Evolutionary conservation across 1,140 invertebrate genomes (phyloP), one percentile per base, ranked within the genome.

Genomic region (Drosophila pandora): DNA sequence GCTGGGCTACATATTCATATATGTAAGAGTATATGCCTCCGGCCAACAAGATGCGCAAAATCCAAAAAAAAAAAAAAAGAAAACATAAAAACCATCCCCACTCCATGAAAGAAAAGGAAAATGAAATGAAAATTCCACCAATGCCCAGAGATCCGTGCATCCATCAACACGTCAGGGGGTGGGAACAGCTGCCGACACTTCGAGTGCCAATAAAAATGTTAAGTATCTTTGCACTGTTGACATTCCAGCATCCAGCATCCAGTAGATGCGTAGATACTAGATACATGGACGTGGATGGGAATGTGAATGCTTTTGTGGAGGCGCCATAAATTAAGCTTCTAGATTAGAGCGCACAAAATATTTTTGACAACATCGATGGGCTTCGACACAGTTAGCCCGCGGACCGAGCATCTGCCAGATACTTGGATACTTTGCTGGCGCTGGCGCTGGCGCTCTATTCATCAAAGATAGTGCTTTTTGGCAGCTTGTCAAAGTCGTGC

Each of bases 191-290:
- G 83, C 78, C 78, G 67, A 58, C 76, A 70, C 75, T 73, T 64
- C 73, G 87, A 90, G 88, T 90, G 88, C 82, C 88, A 90, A 90
- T 90, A 90, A 90, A 90, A 90, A 90, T 90, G 88, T 90, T 90
- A 90, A 90, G 87, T 84, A 88, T 90, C 76, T 90, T 64, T 67
- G 76, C 71, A 74, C 72, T 90, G 85, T 82, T 90, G 79, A 90
- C 80, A 90, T 79, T 76, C 73, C 65, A 61, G 56, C 64, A 4
- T 13, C 21, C n/a, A 39, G 60, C 45, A 8, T 12, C 65, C 34
- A 59, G 32, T 67, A 78, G n/a, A 78, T 56, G 74, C 56, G 57
- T 52, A 79, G 76, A 83, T 73, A 62, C 63, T 62, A 69, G 79
- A 82, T 79, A 76, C 78, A 88, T 76, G 71, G 79, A 87, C 78